Conservation (phyloP, 2,888 invertebrate genomes). For the Erebia aethiops region DNA sequence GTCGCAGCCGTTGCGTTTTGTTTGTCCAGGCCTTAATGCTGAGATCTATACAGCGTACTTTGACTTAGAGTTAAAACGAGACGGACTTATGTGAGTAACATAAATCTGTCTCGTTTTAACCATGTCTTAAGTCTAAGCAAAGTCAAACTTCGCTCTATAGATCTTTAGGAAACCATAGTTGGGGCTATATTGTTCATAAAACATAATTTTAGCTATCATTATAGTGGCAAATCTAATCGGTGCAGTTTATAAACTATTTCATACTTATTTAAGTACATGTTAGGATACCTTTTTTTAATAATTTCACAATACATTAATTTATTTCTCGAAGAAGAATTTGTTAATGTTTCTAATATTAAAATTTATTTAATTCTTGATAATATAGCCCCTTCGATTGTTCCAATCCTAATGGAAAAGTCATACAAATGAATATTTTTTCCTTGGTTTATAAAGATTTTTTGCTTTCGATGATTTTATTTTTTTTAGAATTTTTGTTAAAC, state of each 20-base stretch:
- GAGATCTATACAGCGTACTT: no score
- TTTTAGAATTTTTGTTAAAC: not conserved
- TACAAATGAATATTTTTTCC: not conserved
- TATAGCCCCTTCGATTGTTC: not conserved
- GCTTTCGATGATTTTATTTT: not conserved
- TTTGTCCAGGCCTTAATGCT: not conserved
- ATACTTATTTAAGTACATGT: constrained; percentile 10
- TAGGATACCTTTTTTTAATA: not conserved
- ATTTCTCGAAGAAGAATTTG: not conserved
- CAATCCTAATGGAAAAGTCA: not conserved
- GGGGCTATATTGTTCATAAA: constrained; percentile 14
- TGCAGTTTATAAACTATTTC: not conserved
- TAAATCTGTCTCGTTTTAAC: no score
- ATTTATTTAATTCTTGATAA: not conserved
- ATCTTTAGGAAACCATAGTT: constrained; percentile 5
- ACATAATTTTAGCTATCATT: no score
- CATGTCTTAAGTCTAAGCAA: no score
- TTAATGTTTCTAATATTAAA: no score
- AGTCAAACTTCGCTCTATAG: no score
- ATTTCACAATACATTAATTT: not conserved
- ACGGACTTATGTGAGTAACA: no score
- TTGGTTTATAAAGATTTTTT: not conserved
- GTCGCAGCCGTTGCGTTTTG: not conserved
- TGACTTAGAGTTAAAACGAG: no score
- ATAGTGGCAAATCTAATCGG: not conserved